phyloP scores from a whole-genome alignment of 2,888 invertebrate genomes.

The Ichneumoninae sp. region DNA sequence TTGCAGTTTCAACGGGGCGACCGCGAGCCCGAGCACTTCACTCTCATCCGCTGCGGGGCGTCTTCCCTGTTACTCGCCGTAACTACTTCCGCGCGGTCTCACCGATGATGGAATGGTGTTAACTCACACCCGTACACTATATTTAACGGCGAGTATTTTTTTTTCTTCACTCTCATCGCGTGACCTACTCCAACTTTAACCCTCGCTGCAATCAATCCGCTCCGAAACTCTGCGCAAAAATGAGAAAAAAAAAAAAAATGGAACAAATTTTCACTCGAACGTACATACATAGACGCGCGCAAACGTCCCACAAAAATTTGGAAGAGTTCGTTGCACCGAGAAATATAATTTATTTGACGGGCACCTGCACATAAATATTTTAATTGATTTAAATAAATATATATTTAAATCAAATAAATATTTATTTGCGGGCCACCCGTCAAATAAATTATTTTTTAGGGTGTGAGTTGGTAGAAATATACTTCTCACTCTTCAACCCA shows the following conservation, averaged over 20 bases:
- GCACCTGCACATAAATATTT: too few species aligned
- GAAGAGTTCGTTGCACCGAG: too few species aligned
- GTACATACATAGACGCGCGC: background rate
- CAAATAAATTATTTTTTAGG: too few species aligned
- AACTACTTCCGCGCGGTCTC: constrained; percentile 26
- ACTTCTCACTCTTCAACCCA: too few species aligned
- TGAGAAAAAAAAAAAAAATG: background rate
- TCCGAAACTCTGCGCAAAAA: background rate
- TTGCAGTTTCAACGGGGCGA: background rate
- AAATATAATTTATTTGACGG: too few species aligned
- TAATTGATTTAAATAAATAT: too few species aligned
- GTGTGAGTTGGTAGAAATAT: too few species aligned
- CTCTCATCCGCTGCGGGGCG: constrained; percentile 21
- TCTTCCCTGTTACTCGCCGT: constrained; percentile 16
- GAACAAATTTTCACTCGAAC: background rate
- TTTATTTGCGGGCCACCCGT: too few species aligned
- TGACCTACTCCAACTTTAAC: constrained; percentile 14
- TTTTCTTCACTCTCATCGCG: background rate
- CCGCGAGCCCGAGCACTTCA: background rate
- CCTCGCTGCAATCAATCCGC: background rate
- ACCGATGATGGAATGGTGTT: background rate
- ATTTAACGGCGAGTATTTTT: background rate
- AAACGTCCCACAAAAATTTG: background rate
- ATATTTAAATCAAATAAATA: too few species aligned
- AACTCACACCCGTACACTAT: constrained; percentile 2